Conservation (phyloP, 1,140 invertebrate species). For the Dinoponera quadriceps region DNA sequence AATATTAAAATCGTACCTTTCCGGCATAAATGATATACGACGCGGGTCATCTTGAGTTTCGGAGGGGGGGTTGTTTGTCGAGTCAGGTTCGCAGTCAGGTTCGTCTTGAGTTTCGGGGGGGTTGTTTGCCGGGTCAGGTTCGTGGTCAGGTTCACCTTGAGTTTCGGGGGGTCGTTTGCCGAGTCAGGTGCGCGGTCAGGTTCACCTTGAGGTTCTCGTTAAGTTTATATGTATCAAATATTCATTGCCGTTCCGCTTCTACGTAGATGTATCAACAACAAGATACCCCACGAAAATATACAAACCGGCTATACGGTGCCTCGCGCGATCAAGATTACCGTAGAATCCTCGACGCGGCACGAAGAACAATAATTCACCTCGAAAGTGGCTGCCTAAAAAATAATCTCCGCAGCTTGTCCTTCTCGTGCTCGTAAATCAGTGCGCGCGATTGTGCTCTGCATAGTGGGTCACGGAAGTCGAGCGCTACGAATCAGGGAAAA, state of each 20-base stretch:
- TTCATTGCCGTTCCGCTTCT: conserved; percentile 50
- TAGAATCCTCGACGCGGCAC: conserved; percentile 43
- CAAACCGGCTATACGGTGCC: conserved; percentile 31
- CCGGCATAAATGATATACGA: conserved; percentile 34
- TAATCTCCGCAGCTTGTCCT: conserved; percentile 69
- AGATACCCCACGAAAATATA: conserved; percentile 45
- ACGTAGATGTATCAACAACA: conserved; percentile 41
- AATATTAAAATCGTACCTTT: conserved; percentile 46
- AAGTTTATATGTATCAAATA: conserved; percentile 56
- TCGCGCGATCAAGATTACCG: conserved; percentile 52
- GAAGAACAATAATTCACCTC: conserved; percentile 68
- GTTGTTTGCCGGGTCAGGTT: too few relatives aligned
- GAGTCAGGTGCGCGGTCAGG: too few relatives aligned
- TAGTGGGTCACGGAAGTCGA: conserved; percentile 69
- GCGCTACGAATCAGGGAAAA: conserved; percentile 58
- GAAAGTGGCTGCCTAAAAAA: conserved; percentile 68
- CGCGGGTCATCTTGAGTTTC: too few relatives aligned
- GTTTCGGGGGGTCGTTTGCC: too few relatives aligned
- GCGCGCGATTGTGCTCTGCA: conserved; percentile 61
- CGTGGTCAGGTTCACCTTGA: too few relatives aligned
- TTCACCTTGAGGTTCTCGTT: too few relatives aligned
- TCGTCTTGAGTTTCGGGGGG: too few relatives aligned
- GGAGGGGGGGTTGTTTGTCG: too few relatives aligned
- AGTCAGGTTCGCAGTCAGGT: too few relatives aligned
- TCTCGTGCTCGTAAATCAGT: conserved; percentile 66